Evolutionary conservation across 92 coral and sea anemone genomes (phyloP), one percentile per base, ranked within the genome.

Genomic region (Plumapathes pennacea): DNA sequence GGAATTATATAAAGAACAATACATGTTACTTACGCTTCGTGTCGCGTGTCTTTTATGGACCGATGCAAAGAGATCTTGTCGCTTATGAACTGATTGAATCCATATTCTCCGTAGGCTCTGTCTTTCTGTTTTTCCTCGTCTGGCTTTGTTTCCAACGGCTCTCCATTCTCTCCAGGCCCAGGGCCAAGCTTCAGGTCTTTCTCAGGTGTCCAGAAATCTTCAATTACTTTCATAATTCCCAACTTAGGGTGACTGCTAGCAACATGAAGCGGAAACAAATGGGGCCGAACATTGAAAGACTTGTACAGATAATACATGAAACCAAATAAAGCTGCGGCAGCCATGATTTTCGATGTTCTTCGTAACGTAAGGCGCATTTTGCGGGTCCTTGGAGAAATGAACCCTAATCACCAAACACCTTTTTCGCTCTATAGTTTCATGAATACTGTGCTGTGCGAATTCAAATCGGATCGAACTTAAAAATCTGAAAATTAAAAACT

Each of bases 161-260:
- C 79, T 1, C 99, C 99, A 25, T 77, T 72, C 13, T 83, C 85
- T 2, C 99, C 99, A 12, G 94, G 96, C 0, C 97, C 96, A 15
- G 42, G 40, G 0, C 64, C 54, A 21, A 47, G 34, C 1, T 21
- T 39, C 48, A 77, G 72, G 11, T 65, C 47, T 43, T 84, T 88
- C 52, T 81, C 96, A 8, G 99, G 96, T 13, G 92, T 86, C 96
- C 96, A 81, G 46, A 94, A 94, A 30, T 94, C 94, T 38, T 71
- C 92, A 42, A 94, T 78, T 21, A 44, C 67, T 41, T 69, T 40
- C 64, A 62, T 76, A 5, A 52, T 50, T 29, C 89, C 89, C 4
- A 66, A 72, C 13, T 41, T 46, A 1, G 76, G 83, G 19, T 82
- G 74, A 3, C 39, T 43, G 0, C 59, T 69, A 18, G 62, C 50